Base-by-base conservation (phyloP, 2,113 vertebrate genomes). In the Gymnobelideus leadbeateri region DNA sequence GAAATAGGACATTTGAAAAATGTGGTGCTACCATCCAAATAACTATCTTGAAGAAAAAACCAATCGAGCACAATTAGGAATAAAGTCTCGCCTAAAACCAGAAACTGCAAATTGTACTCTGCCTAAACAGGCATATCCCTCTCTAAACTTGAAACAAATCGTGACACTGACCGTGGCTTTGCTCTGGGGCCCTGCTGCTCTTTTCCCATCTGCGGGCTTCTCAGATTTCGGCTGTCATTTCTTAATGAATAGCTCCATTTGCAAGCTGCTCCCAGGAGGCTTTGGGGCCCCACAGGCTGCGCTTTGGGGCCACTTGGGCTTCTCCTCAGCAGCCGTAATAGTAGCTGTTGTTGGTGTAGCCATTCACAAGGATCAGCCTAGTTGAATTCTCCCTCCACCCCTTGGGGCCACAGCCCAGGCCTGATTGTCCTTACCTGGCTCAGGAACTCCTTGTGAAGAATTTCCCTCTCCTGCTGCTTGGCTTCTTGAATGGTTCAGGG, bases 231-330 rank as follows among this genome's bases (percentile, higher is more conserved):
- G 37, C 68, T 84, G 68, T 84, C 68, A 84, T 43, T 84, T 23
- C n/a, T 77, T 84, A 84, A 84, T 84, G 68, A 84, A 84, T 84
- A 84, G 68, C n/a, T 84, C 37, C 68, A 84, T 84, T 84, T 84
- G 68, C 68, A 84, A 23, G 37, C 68, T 84, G 68, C 16, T 84
- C 68, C 68, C 68, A 84, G 68, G 68, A 84, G n/a, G 68, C 68
- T 43, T 43, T 43, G 68, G 68, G 68, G 68, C 68, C 68, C 68
- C 68, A 84, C 1, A 16, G 19, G n/a, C 68, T 84, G 68, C 2
- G 37, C 68, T 43, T 8, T 23, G 37, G 68, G 68, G 68, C 68
- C 37, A 43, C 68, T 84, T 8, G 37, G 68, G 16, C 31, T 68
- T n/a, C 61, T 61, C 12, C 28, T 37, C 31, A 68, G 61, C 61